These are phyloP conservation scores for Myotis daubentonii DNA, from an alignment of 2,797 vertebrate genomes.

Conservation along the genomic window DNA sequence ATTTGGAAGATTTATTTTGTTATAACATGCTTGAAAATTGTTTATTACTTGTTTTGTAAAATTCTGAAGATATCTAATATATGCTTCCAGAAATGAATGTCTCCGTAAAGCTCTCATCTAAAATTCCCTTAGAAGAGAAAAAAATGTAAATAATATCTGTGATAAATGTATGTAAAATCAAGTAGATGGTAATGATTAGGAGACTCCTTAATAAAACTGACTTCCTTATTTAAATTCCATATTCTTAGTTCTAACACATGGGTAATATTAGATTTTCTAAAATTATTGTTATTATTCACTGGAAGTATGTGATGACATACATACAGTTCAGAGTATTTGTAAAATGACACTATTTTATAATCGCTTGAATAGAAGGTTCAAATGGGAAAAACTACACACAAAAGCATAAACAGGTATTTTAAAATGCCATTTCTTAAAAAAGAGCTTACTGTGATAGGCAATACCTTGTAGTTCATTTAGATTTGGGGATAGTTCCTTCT, in stretches of 20 bases:
- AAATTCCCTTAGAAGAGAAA: constrained; percentile 29
- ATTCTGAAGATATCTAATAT: constrained; percentile 7
- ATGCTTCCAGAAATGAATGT: background rate
- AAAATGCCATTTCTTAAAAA: background rate
- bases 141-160: constrained; percentile 1
- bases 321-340: constrained; percentile 16
- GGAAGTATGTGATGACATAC: background rate
- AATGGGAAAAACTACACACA: background rate
- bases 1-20: background rate
- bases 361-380: background rate
- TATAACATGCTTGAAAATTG: background rate
- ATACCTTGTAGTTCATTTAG: background rate
- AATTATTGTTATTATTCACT: constrained; percentile 13
- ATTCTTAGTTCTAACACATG: constrained; percentile 1
- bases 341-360: background rate
- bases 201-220: background rate
- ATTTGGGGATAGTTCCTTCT: background rate
- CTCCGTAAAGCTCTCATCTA: background rate
- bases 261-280: constrained; percentile 4
- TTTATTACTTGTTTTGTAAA: constrained; percentile 48
- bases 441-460: background rate
- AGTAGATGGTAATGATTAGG: background rate
- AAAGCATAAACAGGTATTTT: background rate
- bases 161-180: constrained; percentile 26
- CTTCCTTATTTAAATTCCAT: constrained; percentile 29